Evolutionary conservation across 2,113 vertebrate species (phyloP).

Genomic region (Microtus ochrogaster): DNA sequence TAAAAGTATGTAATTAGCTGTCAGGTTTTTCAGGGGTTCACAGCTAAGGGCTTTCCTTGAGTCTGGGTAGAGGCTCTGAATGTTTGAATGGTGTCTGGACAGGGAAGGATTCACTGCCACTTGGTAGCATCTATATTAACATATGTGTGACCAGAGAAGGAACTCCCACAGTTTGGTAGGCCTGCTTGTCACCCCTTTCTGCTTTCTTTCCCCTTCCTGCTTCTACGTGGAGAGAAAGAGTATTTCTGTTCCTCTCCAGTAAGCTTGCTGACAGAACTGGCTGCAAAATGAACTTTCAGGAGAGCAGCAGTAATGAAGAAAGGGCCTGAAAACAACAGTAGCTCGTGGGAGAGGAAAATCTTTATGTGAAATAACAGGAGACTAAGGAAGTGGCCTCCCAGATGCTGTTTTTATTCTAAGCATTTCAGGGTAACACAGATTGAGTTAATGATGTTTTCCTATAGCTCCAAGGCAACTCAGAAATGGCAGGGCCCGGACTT

Average conservation of each 20-base stretch:
- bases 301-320: conserved; percentile 33
- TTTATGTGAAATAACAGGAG: conserved; percentile 60
- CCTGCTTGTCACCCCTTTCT: neutral
- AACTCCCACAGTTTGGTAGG: neutral
- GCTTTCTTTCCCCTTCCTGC: conserved; percentile 14
- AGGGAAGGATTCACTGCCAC: neutral
- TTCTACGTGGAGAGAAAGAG: neutral
- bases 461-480: conserved; percentile 73
- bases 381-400: conserved; percentile 10
- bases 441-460: conserved; percentile 78
- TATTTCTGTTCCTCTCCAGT: neutral
- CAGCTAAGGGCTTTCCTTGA: neutral
- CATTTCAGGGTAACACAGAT: conserved; percentile 74
- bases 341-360: conserved; percentile 66
- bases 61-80: neutral
- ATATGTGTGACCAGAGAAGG: neutral
- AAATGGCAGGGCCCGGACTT: conserved; percentile 60
- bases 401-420: conserved; percentile 74
- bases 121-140: neutral
- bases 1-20: neutral
- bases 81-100: neutral
- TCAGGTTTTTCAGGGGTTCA: neutral
- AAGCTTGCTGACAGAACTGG: neutral
- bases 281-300: conserved; percentile 26
- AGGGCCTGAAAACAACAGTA: conserved; percentile 48